These are phyloP conservation scores for Ormyrus thymus DNA, from an alignment of 2,888 invertebrate genomes.

Conservation along the genomic window DNA sequence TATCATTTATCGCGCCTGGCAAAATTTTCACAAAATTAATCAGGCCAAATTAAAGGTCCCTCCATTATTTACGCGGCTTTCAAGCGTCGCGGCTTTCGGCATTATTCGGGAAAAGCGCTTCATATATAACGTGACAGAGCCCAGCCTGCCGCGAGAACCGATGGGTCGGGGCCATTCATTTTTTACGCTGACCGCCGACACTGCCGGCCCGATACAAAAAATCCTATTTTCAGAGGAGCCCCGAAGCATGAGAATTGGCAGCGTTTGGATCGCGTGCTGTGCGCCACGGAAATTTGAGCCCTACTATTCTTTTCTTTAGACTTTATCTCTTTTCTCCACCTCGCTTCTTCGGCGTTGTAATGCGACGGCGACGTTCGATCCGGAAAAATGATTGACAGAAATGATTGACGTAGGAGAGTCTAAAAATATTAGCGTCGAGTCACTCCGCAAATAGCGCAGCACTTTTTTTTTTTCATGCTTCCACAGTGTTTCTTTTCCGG, in stretches of 20 bases:
- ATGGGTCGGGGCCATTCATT: conserved; percentile 17
- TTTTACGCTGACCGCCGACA: conserved; percentile 12
- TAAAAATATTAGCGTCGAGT: conserved; percentile 63
- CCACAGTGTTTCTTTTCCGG: conserved; percentile 33
- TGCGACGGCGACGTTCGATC: conserved; percentile 58
- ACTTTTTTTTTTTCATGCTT: conserved; percentile 34
- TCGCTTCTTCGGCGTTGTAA: not conserved
- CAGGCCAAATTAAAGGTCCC: conserved; percentile 18
- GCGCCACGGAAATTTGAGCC: conserved; percentile 47
- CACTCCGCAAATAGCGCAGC: conserved; percentile 31
- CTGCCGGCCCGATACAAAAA: conserved; percentile 8
- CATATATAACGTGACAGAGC: not conserved
- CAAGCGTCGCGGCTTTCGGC: conserved; percentile 1
- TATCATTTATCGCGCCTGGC: no score
- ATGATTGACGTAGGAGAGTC: conserved; percentile 66
- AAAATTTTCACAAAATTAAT: conserved; percentile 4
- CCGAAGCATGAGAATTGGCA: conserved; percentile 56
- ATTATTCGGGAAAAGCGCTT: conserved; percentile 26
- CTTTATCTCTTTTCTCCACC: not conserved
- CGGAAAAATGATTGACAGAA: conserved; percentile 57
- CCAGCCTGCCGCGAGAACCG: conserved; percentile 3
- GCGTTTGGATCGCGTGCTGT: conserved; percentile 56
- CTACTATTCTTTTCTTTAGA: not conserved
- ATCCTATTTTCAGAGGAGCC: conserved; percentile 52
- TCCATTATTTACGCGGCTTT: conserved; percentile 22